Base-by-base conservation (phyloP, 2,888 invertebrate species). In the Galerucella nymphaeae region DNA sequence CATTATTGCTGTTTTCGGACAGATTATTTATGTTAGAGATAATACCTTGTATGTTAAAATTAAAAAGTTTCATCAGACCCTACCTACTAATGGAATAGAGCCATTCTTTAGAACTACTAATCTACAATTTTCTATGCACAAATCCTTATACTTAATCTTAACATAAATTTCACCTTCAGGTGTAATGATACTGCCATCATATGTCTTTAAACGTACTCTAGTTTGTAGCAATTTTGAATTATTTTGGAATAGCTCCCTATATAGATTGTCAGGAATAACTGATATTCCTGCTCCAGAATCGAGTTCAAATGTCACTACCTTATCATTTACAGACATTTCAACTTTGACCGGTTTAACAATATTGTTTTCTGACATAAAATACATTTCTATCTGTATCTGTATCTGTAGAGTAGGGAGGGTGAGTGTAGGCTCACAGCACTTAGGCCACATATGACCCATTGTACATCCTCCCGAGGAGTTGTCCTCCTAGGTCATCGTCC, bases 151-250 rank as follows among this genome's bases (percentile, higher is more conserved):
- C 30, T 58, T 58, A 41, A 63, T 23, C 2, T 55, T 48, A 23
- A 42, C 70, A 30, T 38, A 57, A 64, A 70, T 59, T 64, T 64
- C 70, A 23, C 70, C 73, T 20, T 16, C 38, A 13, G 73, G 70
- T 13, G 41, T 53, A 55, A 11, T 48, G 14, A 48, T 48, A 14
- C 14, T 48, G 14, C 14, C 48, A 48, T 48, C 48, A 14, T 14
- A 48, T 48, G 48, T 14, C 48, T 14, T 48, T 48, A 14, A 48
- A 13, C 48, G 13, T 13, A 48, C 48, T 14, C 14, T 48, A 14
- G 48, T 48, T 14, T 13, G 48, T 48, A 48, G 11, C 11, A 42
- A 42, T 42, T 42, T 42, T 48, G 13, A n/a, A n/a, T n/a, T n/a
- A n/a, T n/a, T n/a, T n/a, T n/a, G n/a, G 14, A 48, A 48, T 5